These are phyloP conservation scores for Andrena haemorrhoa DNA, from an alignment of 2,888 invertebrate species.

Conservation along the genomic window DNA sequence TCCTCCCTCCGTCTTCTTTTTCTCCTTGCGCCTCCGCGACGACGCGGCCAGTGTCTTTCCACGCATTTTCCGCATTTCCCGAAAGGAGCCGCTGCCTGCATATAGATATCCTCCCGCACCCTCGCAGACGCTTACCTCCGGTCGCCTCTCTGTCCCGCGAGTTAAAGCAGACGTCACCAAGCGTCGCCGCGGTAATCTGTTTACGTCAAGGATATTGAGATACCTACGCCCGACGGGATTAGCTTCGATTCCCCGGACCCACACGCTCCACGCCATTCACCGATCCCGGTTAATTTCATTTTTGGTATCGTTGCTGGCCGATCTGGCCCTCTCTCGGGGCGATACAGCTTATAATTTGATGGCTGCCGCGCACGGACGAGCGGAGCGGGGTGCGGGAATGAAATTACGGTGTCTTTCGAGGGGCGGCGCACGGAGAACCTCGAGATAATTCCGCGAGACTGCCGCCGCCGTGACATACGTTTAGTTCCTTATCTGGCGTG, in stretches of 20 bases:
- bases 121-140: background rate
- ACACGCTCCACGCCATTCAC: background rate
- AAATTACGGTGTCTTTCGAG: slow-evolving; percentile 47
- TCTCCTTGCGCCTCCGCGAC: slow-evolving; percentile 12
- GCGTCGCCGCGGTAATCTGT: slow-evolving; percentile 67
- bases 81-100: slow-evolving; percentile 32
- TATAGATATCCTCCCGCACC: slow-evolving; percentile 48
- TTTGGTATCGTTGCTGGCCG: slow-evolving; percentile 59
- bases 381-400: slow-evolving; percentile 18
- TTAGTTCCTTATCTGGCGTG: slow-evolving; percentile 43
- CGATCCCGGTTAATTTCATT: slow-evolving; percentile 56
- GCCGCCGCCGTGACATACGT: slow-evolving; percentile 29
- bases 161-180: slow-evolving; percentile 61
- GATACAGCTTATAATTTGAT: slow-evolving; percentile 56
- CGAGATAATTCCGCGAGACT: slow-evolving; percentile 41
- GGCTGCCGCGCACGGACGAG: slow-evolving; percentile 31
- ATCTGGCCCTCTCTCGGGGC: slow-evolving; percentile 28
- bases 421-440: background rate
- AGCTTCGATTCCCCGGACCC: slow-evolving; percentile 57
- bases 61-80: slow-evolving; percentile 67
- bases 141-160: slow-evolving; percentile 53
- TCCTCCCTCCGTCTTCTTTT: background rate
- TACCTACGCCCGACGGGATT: slow-evolving; percentile 65
- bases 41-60: slow-evolving; percentile 42
- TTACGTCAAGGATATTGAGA: slow-evolving; percentile 71